Percentiles rank a stretch among this genome's conserved stretches.
Evolutionary conservation across 2,113 vertebrate genomes (phyloP).

Genomic region (Cathartes aura): DNA sequence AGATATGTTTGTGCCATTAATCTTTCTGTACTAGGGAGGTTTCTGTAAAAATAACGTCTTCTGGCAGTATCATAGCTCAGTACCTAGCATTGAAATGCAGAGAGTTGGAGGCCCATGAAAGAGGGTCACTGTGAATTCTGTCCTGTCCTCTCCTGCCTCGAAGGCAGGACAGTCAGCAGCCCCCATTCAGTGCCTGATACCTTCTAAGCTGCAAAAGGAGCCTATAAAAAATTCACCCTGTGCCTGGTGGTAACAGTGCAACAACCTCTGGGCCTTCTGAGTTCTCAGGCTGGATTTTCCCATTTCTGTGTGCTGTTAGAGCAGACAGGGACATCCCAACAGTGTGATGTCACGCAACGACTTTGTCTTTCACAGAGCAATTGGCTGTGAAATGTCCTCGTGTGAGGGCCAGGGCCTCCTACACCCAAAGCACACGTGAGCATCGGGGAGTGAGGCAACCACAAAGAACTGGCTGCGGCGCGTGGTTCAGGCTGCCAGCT

Average conservation of each 20-base stretch:
- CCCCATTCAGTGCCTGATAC: background rate
- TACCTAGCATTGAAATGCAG: background rate
- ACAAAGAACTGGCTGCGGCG: conserved; percentile 41
- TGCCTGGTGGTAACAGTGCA: background rate
- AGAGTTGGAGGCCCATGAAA: background rate
- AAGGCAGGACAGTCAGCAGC: background rate
- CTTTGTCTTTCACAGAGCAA: conserved; percentile 7
- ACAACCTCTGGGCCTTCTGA: background rate
- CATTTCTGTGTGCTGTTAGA: background rate
- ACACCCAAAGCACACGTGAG: conserved; percentile 6
- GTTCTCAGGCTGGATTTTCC: background rate
- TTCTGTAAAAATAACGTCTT: background rate
- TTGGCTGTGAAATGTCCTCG: background rate
- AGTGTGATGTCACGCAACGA: rapidly evolving
- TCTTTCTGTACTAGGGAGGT: background rate
- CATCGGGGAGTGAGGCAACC: background rate
- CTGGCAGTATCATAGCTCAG: background rate
- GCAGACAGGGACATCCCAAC: background rate
- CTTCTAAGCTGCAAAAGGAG: background rate
- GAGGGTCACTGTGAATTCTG: background rate
- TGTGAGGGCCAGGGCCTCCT: background rate
- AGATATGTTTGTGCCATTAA: background rate
- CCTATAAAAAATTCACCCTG: background rate
- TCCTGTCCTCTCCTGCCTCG: background rate
- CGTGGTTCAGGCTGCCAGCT: background rate